phyloP scores from a whole-genome alignment of 2,113 vertebrate species.

The Elephas maximus region DNA sequence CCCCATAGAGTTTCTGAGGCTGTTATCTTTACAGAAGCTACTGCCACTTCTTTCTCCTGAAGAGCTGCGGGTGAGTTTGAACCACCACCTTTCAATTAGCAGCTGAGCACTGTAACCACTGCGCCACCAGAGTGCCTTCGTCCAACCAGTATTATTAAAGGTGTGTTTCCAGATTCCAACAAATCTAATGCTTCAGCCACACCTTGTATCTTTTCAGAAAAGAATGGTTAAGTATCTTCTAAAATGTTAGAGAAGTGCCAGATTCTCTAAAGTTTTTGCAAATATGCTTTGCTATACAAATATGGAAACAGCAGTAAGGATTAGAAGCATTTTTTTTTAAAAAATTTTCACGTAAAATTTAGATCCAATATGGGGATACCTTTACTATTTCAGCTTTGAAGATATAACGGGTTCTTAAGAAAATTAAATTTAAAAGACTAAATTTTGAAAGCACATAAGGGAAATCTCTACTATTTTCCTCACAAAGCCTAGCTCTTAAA shows the following conservation, averaged over 20 bases:
- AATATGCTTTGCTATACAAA: not conserved
- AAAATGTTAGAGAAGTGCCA: not conserved
- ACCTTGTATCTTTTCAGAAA: not conserved
- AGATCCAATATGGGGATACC: not conserved
- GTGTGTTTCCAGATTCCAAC: not conserved
- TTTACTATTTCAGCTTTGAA: conserved; percentile 28
- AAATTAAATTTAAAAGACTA: not conserved
- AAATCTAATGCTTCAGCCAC: not conserved
- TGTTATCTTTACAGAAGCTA: not conserved
- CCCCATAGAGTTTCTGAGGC: not conserved
- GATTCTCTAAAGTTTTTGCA: not conserved
- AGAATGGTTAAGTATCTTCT: not conserved
- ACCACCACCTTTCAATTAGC: not conserved
- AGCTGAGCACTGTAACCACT: not conserved
- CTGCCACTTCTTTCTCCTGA: not conserved
- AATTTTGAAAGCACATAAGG: not conserved
- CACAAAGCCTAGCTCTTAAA: conserved; percentile 18
- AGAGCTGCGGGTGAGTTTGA: not conserved
- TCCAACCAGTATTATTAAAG: not conserved
- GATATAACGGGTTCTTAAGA: not conserved
- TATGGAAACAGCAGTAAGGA: not conserved
- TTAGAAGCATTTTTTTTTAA: not conserved
- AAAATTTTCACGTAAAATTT: not conserved
- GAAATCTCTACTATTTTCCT: not conserved
- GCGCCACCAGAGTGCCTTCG: not conserved